Evolutionary conservation across 64 coral and sea anemone species (phyloP).

Genomic region (Montipora foliosa): DNA sequence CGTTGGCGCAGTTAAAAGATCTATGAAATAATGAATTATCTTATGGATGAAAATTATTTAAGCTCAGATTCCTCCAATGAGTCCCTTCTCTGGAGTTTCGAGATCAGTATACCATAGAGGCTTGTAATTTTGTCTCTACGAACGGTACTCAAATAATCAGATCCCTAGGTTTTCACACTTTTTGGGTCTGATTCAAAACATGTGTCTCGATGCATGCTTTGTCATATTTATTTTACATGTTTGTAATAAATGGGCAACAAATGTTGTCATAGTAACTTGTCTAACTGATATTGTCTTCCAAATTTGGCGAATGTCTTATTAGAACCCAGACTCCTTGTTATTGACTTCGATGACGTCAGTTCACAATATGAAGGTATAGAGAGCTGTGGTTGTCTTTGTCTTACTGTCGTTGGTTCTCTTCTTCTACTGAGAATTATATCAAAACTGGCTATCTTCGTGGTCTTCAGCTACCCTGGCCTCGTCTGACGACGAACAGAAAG

Average conservation of each 20-base stretch:
- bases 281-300: conserved; percentile 28
- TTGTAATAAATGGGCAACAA: background rate
- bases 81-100: too few species aligned
- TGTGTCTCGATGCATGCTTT: background rate
- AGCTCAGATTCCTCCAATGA: too few species aligned
- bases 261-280: conserved; percentile 42
- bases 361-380: conserved; percentile 93
- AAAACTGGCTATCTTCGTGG: conserved; percentile 97
- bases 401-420: conserved; percentile 74
- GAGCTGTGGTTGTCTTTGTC: conserved; percentile 79
- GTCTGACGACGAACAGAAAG: conserved; percentile 99
- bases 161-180: too few species aligned
- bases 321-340: conserved; percentile 54
- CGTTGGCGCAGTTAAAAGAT: too few species aligned
- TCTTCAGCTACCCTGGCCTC: conserved; percentile 99
- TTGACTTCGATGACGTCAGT: conserved; percentile 93
- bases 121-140: too few species aligned
- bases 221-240: background rate
- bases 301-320: conserved; percentile 69
- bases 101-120: too few species aligned
- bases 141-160: too few species aligned
- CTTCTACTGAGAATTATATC: conserved; percentile 74
- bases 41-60: too few species aligned
- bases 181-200: background rate
- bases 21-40: too few species aligned